These are phyloP conservation scores for Cotesia congregata DNA, from an alignment of 2,888 invertebrate species.

Conservation along the genomic window DNA sequence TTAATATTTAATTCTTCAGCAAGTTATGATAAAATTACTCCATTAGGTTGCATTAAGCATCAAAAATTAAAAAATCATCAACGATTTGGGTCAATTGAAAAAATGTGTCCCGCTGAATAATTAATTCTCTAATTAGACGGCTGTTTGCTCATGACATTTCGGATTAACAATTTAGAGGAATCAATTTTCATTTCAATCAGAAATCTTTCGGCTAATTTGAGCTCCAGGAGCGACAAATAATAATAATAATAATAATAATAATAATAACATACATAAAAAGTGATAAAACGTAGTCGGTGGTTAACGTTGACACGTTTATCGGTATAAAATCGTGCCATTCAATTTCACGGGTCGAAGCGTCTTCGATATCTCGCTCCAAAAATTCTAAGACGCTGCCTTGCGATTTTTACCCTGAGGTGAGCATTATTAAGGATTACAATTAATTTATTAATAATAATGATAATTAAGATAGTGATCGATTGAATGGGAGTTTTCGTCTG, in stretches of 20 bases:
- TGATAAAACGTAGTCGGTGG: conserved; percentile 28
- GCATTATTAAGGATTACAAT: not conserved
- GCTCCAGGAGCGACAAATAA: not conserved
- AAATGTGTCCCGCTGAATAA: not conserved
- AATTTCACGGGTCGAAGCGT: conserved; percentile 58
- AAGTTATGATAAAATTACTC: too few species aligned
- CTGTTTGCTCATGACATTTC: not conserved
- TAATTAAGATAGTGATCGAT: not conserved
- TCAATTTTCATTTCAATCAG: too few species aligned
- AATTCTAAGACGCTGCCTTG: conserved; percentile 27
- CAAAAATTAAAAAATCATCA: not conserved
- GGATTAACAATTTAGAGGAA: not conserved
- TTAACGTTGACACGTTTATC: conserved; percentile 50
- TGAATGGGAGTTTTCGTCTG: not conserved
- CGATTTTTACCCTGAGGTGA: conserved; percentile 20
- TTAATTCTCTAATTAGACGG: not conserved
- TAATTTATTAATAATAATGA: not conserved
- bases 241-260: too few species aligned
- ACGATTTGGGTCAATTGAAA: not conserved
- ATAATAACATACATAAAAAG: conserved; percentile 8
- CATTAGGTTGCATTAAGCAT: too few species aligned
- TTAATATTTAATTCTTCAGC: not conserved
- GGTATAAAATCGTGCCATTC: conserved; percentile 58
- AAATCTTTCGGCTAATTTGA: too few species aligned
- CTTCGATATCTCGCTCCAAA: conserved; percentile 39